Evolutionary conservation across 2,113 vertebrate genomes (phyloP).

Genomic region (Aldabrachelys gigantea): DNA sequence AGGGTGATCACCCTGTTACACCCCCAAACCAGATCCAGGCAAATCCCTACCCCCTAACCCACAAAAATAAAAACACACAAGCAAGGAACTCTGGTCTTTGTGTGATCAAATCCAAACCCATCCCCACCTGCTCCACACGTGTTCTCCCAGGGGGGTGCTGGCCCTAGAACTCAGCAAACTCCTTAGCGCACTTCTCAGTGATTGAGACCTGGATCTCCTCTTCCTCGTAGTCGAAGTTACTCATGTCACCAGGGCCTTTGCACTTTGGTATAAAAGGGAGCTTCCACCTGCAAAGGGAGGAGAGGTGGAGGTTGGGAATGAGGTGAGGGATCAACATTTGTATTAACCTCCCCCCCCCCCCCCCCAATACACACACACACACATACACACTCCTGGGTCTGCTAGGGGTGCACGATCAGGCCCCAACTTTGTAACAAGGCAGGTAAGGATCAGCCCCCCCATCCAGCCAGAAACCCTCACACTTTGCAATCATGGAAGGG

Average conservation of each 20-base stretch:
- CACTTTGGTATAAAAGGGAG: constrained; percentile 94
- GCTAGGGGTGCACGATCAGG: not conserved
- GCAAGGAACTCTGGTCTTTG: constrained; percentile 50
- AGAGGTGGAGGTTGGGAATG: not conserved
- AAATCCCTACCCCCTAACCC: constrained; percentile 38
- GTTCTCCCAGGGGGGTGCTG: constrained; percentile 50
- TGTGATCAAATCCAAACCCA: constrained; percentile 36
- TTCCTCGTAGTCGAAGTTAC: constrained; percentile 96
- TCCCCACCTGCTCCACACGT: constrained; percentile 13
- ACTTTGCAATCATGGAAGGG: not conserved
- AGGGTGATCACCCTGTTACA: too few species aligned
- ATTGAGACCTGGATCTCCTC: constrained; percentile 92
- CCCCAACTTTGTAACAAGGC: not conserved
- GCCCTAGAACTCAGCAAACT: constrained; percentile 92
- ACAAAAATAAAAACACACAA: constrained; percentile 50
- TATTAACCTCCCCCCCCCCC: not conserved
- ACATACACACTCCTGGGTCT: not conserved
- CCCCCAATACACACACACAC: too few species aligned
- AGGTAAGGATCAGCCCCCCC: not conserved
- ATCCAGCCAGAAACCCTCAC: not conserved
- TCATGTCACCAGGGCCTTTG: constrained; percentile 93
- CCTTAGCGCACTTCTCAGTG: constrained; percentile 93
- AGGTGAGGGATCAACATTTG: not conserved
- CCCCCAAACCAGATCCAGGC: constrained; percentile 13
- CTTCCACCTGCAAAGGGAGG: constrained; percentile 83